These are phyloP conservation scores for Motacilla alba DNA, from an alignment of 2,113 vertebrate species.

Conservation along the genomic window DNA sequence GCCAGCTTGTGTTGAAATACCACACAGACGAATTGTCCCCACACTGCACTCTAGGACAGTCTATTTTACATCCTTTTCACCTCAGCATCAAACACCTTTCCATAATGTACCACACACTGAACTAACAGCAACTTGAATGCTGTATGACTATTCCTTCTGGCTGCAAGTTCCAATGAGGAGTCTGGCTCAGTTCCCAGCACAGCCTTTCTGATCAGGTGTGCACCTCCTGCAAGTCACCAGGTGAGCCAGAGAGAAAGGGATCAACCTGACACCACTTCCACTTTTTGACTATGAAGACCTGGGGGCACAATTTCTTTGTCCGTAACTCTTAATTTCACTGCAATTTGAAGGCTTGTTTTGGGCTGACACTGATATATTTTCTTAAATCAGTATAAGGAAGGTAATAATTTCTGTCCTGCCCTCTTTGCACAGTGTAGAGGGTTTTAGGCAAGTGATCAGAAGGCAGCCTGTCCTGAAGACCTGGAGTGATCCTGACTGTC, in stretches of 20 bases:
- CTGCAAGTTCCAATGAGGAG: not conserved
- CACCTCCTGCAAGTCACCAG: not conserved
- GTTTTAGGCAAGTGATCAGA: not conserved
- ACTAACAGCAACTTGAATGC: not conserved
- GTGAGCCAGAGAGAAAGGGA: not conserved
- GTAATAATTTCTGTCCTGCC: not conserved
- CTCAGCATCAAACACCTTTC: not conserved
- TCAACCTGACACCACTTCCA: not conserved
- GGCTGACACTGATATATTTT: not conserved
- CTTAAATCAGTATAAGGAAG: not conserved
- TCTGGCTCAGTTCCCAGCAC: not conserved
- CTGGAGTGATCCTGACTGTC: not conserved
- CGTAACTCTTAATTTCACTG: not conserved
- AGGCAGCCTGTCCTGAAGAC: not conserved
- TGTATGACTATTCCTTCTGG: not conserved
- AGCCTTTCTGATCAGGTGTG: not conserved
- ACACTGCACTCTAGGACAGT: not conserved
- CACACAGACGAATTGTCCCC: not conserved
- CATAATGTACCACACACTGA: rapidly evolving
- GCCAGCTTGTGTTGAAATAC: not conserved
- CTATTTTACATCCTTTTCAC: not conserved
- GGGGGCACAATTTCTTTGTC: not conserved
- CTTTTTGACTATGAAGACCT: not conserved
- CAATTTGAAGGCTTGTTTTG: not conserved
- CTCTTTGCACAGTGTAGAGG: not conserved